These are phyloP conservation scores for Drosophila paramelanica DNA, from an alignment of 2,888 invertebrate genomes.

Conservation along the genomic window DNA sequence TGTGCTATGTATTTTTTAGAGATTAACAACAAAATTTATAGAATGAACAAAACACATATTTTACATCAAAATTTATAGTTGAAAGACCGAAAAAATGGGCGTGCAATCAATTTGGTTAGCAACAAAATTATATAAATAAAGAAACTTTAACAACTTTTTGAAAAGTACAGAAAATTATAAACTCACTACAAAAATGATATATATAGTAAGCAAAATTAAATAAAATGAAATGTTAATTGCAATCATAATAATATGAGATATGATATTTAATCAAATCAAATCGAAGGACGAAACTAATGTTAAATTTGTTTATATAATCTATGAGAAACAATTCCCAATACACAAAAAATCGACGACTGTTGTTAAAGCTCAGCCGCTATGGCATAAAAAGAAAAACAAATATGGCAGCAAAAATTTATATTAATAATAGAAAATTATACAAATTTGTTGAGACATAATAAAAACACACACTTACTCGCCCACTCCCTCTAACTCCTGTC, in stretches of 20 bases:
- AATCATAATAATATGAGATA: conserved; percentile 40
- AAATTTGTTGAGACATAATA: conserved; percentile 51
- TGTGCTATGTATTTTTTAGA: conserved; percentile 52
- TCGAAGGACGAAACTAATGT: conserved; percentile 56
- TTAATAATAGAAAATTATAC: conserved; percentile 41
- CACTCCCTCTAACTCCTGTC: conserved; percentile 5
- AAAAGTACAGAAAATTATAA: conserved; percentile 29
- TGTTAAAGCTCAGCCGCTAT: conserved; percentile 72
- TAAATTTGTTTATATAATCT: conserved; percentile 84
- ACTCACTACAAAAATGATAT: conserved; percentile 49
- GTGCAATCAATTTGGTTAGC: conserved; percentile 45
- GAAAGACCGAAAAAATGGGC: conserved; percentile 13
- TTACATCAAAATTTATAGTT: conserved; percentile 57
- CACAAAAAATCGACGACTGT: conserved; percentile 59
- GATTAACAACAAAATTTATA: conserved; percentile 50
- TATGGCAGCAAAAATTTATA: conserved; percentile 4
- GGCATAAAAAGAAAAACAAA: conserved; percentile 27
- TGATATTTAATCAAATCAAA: conserved; percentile 42
- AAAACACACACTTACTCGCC: conserved; percentile 16
- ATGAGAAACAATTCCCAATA: conserved; percentile 57
- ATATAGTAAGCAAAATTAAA: conserved; percentile 26
- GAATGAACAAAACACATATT: conserved; percentile 43
- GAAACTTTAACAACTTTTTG: conserved; percentile 14
- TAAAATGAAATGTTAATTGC: conserved; percentile 43
- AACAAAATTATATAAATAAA: conserved; percentile 14